Evolutionary conservation across 2,888 invertebrate species (phyloP).

Genomic region (Atherix ibis): DNA sequence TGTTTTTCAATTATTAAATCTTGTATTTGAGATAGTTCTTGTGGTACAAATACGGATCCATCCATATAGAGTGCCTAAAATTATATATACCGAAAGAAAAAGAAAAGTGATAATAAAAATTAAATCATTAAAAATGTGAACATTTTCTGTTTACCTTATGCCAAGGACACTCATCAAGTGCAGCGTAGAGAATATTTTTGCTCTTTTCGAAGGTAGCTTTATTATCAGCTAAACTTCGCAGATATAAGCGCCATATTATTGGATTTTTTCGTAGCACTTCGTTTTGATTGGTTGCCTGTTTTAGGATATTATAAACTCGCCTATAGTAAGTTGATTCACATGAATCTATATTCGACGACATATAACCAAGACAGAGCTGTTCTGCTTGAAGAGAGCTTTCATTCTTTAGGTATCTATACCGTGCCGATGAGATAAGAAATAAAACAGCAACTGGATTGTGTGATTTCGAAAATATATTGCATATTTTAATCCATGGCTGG

Average conservation of each 20-base stretch:
- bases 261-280: slow-evolving; percentile 27
- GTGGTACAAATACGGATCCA: slow-evolving; percentile 46
- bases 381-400: slow-evolving; percentile 8
- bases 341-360: slow-evolving; percentile 8
- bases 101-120: slow-evolving; percentile 1
- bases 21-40: slow-evolving; percentile 48
- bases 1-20: slow-evolving; percentile 62
- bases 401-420: slow-evolving; percentile 18
- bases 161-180: slow-evolving; percentile 48
- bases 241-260: slow-evolving; percentile 45
- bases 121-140: neutral
- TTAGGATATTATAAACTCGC: slow-evolving; percentile 23
- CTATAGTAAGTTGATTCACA: slow-evolving; percentile 17
- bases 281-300: slow-evolving; percentile 14
- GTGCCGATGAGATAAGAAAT: slow-evolving; percentile 33
- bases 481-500: slow-evolving; percentile 39
- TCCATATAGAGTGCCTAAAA: slow-evolving; percentile 40
- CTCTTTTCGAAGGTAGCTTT: slow-evolving; percentile 23
- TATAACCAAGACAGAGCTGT: neutral
- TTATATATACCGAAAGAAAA: neutral
- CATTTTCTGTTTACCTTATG: slow-evolving; percentile 34
- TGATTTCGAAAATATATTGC: slow-evolving; percentile 29
- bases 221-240: slow-evolving; percentile 37
- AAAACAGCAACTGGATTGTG: slow-evolving; percentile 34
- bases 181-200: slow-evolving; percentile 33